Base-by-base conservation (phyloP, 2,888 invertebrate species). In the Agrypnus murinus region DNA sequence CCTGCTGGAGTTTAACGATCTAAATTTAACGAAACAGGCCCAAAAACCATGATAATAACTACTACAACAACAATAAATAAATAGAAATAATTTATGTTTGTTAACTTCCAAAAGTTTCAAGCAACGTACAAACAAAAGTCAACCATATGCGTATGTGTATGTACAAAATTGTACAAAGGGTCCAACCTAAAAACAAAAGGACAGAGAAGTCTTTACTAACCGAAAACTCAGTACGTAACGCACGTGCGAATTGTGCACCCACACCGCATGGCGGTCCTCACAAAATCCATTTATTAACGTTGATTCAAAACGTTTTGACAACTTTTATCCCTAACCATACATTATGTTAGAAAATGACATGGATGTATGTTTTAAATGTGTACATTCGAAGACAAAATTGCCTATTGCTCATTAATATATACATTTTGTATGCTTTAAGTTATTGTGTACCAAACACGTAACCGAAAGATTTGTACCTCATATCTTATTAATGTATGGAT, bases 251-350 rank as follows among this genome's bases (percentile, higher is more conserved):
- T 25, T 25, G 25, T 55, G 34, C 36, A 34, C 34, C n/a, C n/a
- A 48, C 34, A 55, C 55, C 55, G 55, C 55, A 55, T n/a, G 55
- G 55, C 17, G 55, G 55, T 36, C 55, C 34, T 55, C 55, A 36
- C 55, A 55, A 9, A 36, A 55, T 15, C 55, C 55, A 55, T 55
- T 55, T 55, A 36, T 55, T 36, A 55, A 55, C 55, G 55, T 55
- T 55, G 55, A 55, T 55, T 55, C 55, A 55, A 25, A 55, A 55
- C 55, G 55, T 55, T 55, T 55, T 55, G 55, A 55, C 55, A 55
- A 55, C 55, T 55, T 55, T 55, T 55, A 55, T 55, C 55, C 55
- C 7, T 15, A 17, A 55, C 36, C 55, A 55, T 55, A 55, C 17
- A 36, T 55, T 55, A 55, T 17, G 55, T 36, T 55, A 17, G 36